These are phyloP conservation scores for Neodiprion pinetum DNA, from an alignment of 1,140 invertebrate species.

Conservation along the genomic window DNA sequence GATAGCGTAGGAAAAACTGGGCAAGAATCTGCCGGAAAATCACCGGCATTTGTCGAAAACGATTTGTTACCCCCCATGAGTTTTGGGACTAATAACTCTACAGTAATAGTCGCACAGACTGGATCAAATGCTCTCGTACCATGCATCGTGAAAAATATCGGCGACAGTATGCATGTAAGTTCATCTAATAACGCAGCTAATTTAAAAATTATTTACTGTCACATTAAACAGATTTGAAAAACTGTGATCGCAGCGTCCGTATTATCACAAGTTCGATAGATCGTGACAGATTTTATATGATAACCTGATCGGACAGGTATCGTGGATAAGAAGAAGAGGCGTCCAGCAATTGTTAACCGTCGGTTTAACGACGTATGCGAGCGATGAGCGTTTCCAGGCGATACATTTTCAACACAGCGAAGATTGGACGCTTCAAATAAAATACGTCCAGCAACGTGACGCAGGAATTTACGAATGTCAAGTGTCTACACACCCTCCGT, in stretches of 20 bases:
- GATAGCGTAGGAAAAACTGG: not conserved
- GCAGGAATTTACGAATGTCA: constrained; percentile 87
- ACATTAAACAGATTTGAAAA: too few species aligned
- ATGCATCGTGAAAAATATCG: constrained; percentile 83
- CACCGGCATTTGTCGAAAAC: constrained; percentile 31
- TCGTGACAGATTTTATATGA: too few species aligned
- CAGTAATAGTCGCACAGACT: constrained; percentile 79
- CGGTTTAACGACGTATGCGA: constrained; percentile 82
- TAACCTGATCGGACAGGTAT: constrained; percentile 67
- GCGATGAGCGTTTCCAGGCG: constrained; percentile 85
- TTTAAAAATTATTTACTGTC: too few species aligned
- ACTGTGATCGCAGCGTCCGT: too few species aligned
- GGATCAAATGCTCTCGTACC: constrained; percentile 82
- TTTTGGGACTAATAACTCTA: constrained; percentile 84
- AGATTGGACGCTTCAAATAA: constrained; percentile 88
- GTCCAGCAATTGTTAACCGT: constrained; percentile 81
- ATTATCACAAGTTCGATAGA: too few species aligned
- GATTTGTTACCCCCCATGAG: constrained; percentile 63
- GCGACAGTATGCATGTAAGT: constrained; percentile 82
- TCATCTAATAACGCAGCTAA: constrained; percentile 14
- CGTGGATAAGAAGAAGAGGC: constrained; percentile 83
- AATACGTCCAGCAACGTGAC: constrained; percentile 81
- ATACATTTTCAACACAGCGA: constrained; percentile 85
- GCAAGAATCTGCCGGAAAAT: not conserved
- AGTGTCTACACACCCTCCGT: constrained; percentile 86